Base-by-base conservation (phyloP, 2,888 invertebrate species). In the Stictocephala bisonia region DNA sequence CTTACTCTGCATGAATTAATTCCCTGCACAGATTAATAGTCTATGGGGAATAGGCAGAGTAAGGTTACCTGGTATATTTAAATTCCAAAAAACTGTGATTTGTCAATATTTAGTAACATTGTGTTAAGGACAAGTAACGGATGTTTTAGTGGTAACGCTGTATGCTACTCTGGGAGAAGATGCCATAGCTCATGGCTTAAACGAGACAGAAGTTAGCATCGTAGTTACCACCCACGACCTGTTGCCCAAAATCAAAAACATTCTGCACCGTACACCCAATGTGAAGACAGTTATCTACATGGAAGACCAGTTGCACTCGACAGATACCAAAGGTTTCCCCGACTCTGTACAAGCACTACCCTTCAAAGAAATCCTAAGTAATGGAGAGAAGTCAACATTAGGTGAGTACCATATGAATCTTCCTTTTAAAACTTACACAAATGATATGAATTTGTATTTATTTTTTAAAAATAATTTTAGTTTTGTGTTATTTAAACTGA, bases 91-190 rank as follows among this genome's bases (percentile, higher is more conserved):
- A 11, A 35, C 9, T 35, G 9, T 20, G 20, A 53, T 20, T 20
- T 20, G 22, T 53, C 7, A 20, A 20, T 20, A 15, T 7, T 15
- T 56, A 13, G 29, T 20, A 56, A 24, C 58, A 11, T 56, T n/a
- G 27, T n/a, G n/a, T n/a, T n/a, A n/a, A n/a, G n/a, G n/a, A n/a
- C n/a, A n/a, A n/a, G n/a, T n/a, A n/a, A n/a, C n/a, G n/a, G n/a
- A n/a, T n/a, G 76, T 85, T 80, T 76, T 87, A 88, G 93, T 99
- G 82, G 97, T 97, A 1, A 99, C 99, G 0, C 92, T 99, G 79
- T 99, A 99, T 84, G 95, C 99, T 1, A 99, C 98, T 0, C 87
- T 99, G 13, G 97, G 98, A 35, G 96, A 97, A 82, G 98, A 99
- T 6, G 99, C 97, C 1, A 94, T 99, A 75, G 91, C 94, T 4